phyloP scores from a whole-genome alignment of 2,888 invertebrate species.

The Arrhopalites spinosus region DNA sequence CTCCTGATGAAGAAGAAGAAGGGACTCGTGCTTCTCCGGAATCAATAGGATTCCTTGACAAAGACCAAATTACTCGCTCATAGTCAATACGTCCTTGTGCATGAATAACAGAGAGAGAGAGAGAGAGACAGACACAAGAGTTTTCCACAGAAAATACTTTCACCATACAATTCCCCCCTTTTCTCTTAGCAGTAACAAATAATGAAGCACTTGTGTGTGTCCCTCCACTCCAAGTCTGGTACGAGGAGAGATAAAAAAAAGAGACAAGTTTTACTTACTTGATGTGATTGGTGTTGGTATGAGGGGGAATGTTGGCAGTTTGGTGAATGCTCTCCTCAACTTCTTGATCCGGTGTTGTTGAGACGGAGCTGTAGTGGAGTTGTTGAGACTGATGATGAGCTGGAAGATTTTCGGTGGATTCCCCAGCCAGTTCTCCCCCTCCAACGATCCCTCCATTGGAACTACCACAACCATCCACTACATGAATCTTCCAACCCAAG shows the following conservation, averaged over 20 bases:
- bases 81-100: slow-evolving; percentile 25
- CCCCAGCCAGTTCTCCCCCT: slow-evolving; percentile 63
- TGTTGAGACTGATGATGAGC: neutral
- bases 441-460: slow-evolving; percentile 46
- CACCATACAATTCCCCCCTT: too few species aligned
- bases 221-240: neutral
- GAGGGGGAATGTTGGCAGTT: slow-evolving; percentile 23
- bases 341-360: slow-evolving; percentile 38
- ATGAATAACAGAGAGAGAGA: slow-evolving; percentile 16
- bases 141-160: neutral
- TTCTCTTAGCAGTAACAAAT: too few species aligned
- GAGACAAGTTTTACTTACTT: slow-evolving; percentile 32
- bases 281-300: slow-evolving; percentile 34
- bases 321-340: slow-evolving; percentile 42
- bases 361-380: slow-evolving; percentile 11
- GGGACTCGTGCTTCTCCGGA: slow-evolving; percentile 37
- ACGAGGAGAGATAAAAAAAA: neutral
- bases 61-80: slow-evolving; percentile 26
- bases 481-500: slow-evolving; percentile 94
- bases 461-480: slow-evolving; percentile 77
- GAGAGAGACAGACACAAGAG: neutral
- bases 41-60: slow-evolving; percentile 36
- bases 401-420: slow-evolving; percentile 25
- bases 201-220: neutral
- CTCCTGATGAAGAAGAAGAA: slow-evolving; percentile 10